phyloP scores from a whole-genome alignment of 2,113 vertebrate species.

The Amazona vittata region DNA sequence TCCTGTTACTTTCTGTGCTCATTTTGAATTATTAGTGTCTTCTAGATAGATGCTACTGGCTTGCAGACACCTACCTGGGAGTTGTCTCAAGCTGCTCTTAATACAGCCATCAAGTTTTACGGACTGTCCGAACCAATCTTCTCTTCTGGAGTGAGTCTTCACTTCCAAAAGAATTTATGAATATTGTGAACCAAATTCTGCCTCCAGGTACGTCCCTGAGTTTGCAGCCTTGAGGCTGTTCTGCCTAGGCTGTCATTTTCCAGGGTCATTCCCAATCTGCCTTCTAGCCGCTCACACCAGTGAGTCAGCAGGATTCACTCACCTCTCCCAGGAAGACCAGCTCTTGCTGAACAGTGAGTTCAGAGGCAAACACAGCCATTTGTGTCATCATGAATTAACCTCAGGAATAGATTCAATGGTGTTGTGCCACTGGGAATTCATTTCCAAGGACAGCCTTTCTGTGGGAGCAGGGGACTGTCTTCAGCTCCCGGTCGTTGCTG shows the following conservation, averaged over 20 bases:
- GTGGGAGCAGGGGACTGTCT: accelerated
- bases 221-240: neutral
- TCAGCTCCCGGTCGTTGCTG: accelerated
- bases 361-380: neutral
- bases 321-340: neutral
- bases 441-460: neutral
- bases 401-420: neutral
- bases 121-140: neutral
- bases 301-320: constrained; percentile 7
- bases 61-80: neutral
- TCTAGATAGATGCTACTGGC: neutral
- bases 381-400: neutral
- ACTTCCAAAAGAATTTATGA: neutral
- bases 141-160: neutral
- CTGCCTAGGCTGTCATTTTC: neutral
- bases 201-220: neutral
- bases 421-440: neutral
- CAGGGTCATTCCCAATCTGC: neutral
- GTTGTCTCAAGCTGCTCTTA: neutral
- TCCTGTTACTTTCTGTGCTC: neutral
- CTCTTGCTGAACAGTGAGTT: neutral
- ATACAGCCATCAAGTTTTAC: neutral
- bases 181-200: neutral
- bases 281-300: neutral
- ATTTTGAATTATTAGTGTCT: neutral